phyloP scores from a whole-genome alignment of 2,113 vertebrate genomes.

The Nothoprocta pentlandii region DNA sequence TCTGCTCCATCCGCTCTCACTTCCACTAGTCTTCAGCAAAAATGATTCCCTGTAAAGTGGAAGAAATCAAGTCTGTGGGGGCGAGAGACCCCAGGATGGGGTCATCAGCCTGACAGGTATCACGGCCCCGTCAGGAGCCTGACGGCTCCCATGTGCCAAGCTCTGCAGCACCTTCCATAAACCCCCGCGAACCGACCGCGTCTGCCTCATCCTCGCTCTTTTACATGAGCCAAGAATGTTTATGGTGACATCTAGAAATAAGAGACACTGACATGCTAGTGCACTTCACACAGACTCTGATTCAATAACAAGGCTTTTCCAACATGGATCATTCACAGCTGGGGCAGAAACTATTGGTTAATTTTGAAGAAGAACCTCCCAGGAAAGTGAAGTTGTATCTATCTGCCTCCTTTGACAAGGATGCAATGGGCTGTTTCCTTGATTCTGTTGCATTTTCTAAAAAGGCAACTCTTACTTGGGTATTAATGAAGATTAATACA shows the following conservation, averaged over 20 bases:
- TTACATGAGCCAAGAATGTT: not conserved
- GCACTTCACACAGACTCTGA: not conserved
- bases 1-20: not conserved
- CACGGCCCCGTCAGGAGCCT: not conserved
- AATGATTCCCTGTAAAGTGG: not conserved
- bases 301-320: not conserved
- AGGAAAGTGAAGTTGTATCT: slow-evolving; percentile 9
- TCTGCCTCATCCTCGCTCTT: not conserved
- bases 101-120: not conserved
- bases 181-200: not conserved
- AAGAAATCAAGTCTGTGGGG: not conserved
- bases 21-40: not conserved
- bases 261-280: not conserved
- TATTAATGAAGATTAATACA: slow-evolving; percentile 46
- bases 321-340: not conserved
- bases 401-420: not conserved
- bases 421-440: not conserved
- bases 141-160: fast-evolving
- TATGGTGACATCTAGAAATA: not conserved
- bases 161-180: not conserved
- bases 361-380: not conserved
- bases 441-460: not conserved
- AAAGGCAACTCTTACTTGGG: not conserved
- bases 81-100: not conserved
- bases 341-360: not conserved